Evolutionary conservation across 2,888 invertebrate genomes (phyloP).

Genomic region (Rambutsinella grinnellia): DNA sequence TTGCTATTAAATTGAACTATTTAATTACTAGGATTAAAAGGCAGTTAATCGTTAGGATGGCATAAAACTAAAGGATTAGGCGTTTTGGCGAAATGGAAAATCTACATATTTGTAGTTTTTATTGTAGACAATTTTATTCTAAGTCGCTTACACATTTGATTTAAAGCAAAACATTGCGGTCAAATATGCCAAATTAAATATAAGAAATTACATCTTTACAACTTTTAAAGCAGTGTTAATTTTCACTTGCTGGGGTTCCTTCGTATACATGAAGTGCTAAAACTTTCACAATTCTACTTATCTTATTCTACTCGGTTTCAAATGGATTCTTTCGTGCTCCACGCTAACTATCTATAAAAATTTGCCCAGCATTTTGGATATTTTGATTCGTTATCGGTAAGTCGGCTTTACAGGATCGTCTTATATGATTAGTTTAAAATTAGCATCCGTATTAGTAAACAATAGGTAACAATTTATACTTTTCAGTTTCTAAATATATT

Average conservation of each 20-base stretch:
- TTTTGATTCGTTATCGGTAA: constrained; percentile 60
- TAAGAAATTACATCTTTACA: background rate
- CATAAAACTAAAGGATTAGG: too few species aligned
- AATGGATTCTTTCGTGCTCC: constrained; percentile 21
- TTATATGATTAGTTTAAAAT: background rate
- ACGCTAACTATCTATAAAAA: constrained; percentile 17
- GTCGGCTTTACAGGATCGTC: background rate
- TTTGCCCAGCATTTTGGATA: constrained; percentile 62
- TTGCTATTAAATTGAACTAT: too few species aligned
- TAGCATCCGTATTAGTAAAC: background rate
- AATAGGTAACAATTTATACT: background rate
- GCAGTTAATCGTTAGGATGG: too few species aligned
- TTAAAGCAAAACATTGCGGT: background rate
- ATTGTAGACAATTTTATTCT: constrained; percentile 1
- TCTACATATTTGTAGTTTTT: too few species aligned
- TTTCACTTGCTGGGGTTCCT: too few species aligned
- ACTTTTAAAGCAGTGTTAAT: background rate
- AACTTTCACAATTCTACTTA: background rate
- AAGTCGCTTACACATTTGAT: background rate
- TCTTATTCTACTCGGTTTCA: constrained; percentile 13
- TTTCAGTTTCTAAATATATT: background rate
- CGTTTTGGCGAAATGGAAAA: too few species aligned
- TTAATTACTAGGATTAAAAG: too few species aligned
- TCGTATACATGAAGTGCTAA: background rate
- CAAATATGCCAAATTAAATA: background rate